Percentiles rank a stretch among this genome's conserved stretches.
Evolutionary conservation across 2,888 invertebrate species (phyloP).

Genomic region (Galerucella pusilla): DNA sequence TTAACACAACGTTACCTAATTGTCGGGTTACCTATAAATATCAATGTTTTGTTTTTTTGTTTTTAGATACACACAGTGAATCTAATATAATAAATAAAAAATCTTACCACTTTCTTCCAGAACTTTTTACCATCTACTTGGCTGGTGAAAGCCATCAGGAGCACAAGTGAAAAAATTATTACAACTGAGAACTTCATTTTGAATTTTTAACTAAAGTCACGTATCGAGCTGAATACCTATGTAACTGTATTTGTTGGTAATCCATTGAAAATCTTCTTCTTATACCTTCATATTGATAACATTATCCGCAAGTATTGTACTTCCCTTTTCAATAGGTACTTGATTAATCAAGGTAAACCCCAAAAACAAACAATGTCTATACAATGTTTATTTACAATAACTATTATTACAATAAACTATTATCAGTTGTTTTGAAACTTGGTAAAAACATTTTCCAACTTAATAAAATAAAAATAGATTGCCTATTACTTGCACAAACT

Average conservation of each 20-base stretch:
- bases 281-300: neutral
- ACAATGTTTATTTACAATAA: neutral
- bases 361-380: neutral
- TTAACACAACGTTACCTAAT: too few species aligned
- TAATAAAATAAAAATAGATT: too few species aligned
- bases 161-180: slow-evolving; percentile 26
- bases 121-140: slow-evolving; percentile 35
- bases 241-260: neutral
- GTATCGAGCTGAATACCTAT: neutral
- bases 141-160: slow-evolving; percentile 24
- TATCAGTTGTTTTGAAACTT: neutral
- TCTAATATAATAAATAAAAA: neutral
- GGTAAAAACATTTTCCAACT: neutral
- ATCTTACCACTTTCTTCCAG: slow-evolving; percentile 34
- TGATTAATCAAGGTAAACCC: neutral
- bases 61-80: too few species aligned
- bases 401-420: neutral
- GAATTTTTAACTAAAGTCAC: neutral
- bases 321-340: neutral
- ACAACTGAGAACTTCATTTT: slow-evolving; percentile 37
- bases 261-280: neutral
- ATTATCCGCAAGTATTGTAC: neutral
- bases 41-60: too few species aligned
- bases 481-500: too few species aligned
- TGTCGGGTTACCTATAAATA: too few species aligned